phyloP scores from a whole-genome alignment of 2,797 vertebrate genomes.

The Mallotus villosus region DNA sequence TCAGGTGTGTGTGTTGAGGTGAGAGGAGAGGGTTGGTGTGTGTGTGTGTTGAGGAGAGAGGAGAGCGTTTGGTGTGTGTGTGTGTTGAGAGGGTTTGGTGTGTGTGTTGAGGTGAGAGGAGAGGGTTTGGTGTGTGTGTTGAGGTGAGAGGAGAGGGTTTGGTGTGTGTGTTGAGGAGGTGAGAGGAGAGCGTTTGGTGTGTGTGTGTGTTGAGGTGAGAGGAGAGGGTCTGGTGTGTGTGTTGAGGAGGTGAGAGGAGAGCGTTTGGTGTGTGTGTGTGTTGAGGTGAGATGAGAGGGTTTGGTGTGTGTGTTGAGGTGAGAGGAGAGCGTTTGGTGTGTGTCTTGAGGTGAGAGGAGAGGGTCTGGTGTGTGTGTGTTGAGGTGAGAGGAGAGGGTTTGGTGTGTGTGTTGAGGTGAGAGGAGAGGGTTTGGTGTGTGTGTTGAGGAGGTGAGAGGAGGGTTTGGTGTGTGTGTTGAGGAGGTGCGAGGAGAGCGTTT shows the following conservation, averaged over 20 bases:
- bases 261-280: no score
- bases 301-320: not conserved
- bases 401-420: not conserved
- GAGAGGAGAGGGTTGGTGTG: no score
- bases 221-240: not conserved
- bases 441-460: not conserved
- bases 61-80: no score
- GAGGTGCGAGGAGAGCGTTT: no score
- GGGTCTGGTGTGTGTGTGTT: no score
- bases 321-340: not conserved
- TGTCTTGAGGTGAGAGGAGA: not conserved
- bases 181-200: no score
- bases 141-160: not conserved
- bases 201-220: not conserved
- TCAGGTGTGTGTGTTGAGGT: not conserved
- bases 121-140: not conserved
- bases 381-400: no score
- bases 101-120: not conserved
- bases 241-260: not conserved
- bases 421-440: not conserved
- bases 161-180: no score
- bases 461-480: no score
- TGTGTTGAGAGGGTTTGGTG: not conserved
- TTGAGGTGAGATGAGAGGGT: no score
- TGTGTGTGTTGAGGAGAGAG: not conserved